These are phyloP conservation scores for Sebastolobus altivelis DNA, from an alignment of 2,797 vertebrate species.

Conservation along the genomic window DNA sequence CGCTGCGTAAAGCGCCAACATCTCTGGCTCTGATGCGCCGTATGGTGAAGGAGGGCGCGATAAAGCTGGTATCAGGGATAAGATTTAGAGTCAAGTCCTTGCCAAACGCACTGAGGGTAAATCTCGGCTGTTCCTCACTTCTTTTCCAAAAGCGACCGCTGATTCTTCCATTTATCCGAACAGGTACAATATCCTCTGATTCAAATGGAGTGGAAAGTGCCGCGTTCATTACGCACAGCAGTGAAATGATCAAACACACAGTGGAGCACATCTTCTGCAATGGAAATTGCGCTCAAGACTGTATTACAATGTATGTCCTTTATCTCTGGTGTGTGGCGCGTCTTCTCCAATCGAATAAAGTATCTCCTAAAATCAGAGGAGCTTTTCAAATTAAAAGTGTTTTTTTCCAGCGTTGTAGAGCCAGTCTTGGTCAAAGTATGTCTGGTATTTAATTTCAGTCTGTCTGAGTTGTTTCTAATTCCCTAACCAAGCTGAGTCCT, in stretches of 20 bases:
- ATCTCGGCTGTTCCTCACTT: conserved; percentile 80
- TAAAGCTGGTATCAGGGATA: conserved; percentile 89
- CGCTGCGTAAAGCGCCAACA: conserved; percentile 53
- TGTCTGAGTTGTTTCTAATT: conserved; percentile 27
- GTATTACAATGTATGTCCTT: conserved; percentile 8
- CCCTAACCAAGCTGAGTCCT: conserved; percentile 38
- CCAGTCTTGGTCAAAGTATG: conserved; percentile 50
- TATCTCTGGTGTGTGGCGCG: conserved; percentile 25
- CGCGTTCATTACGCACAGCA: conserved; percentile 66
- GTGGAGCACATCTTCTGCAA: conserved; percentile 68
- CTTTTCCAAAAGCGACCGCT: conserved; percentile 79
- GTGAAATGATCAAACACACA: conserved; percentile 56
- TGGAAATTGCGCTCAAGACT: conserved; percentile 14
- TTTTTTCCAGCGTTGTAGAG: conserved; percentile 45
- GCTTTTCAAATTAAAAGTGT: conserved; percentile 25
- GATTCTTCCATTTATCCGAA: conserved; percentile 71
- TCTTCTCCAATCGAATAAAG: neutral
- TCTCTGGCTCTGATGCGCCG: conserved; percentile 81
- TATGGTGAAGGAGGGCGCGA: conserved; percentile 88
- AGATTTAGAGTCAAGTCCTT: conserved; percentile 86
- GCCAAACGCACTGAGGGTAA: conserved; percentile 88
- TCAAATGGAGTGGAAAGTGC: conserved; percentile 69
- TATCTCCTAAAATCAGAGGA: conserved; percentile 1
- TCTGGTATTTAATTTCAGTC: conserved; percentile 38
- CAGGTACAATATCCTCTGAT: conserved; percentile 83